Evolutionary conservation across 2,113 vertebrate species (phyloP), one percentile per base, ranked within the genome.

Genomic region (Riparia riparia): DNA sequence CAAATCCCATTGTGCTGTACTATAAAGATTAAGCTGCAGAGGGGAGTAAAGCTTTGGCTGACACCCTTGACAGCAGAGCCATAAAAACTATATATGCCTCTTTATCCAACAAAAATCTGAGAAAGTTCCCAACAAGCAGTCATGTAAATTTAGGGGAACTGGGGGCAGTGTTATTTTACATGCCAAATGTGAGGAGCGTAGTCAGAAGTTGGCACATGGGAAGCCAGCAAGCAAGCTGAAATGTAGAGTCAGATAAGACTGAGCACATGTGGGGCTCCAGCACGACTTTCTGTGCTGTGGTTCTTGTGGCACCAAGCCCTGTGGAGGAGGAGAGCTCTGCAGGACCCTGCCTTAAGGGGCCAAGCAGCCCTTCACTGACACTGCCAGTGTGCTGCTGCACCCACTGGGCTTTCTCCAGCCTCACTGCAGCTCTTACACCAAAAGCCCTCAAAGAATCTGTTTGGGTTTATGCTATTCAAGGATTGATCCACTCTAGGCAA

Each of bases 1-100:
- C 64, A 95, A 54, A 73, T 74, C 44, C 95, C 65, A 28, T 53
- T 74, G 69, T 53, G 20, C 70, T 81, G 37, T 47, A 68, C 83
- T 80, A 60, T 57, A 84, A 93, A 65, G 60, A 83, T 84, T 57
- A 95, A 86, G 54, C 72, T 89, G 93, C 84, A 95, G 60, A 78
- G 29, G 19, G 32, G 66, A 93, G 32, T 25, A 18, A 88, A 89
- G 25, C 37, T 81, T 84, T 81, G 34, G 17, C 32, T 84, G 51
- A 51, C 39, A 47, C 9, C n/a, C 22, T 58, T 93, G 56, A 78
- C 13, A 71, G 20, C 17, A 71, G 47, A 74, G 14, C 32, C 20
- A 71, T 51, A 60, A 82, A 82, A 93, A 64, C 8, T 8, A 25
- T 25, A 45, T 2, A 2, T 31, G 12, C 5, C 17, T 45, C 28